Evolutionary conservation across 2,797 vertebrate species (phyloP).

Genomic region (Pseudotriccus pelzelni): DNA sequence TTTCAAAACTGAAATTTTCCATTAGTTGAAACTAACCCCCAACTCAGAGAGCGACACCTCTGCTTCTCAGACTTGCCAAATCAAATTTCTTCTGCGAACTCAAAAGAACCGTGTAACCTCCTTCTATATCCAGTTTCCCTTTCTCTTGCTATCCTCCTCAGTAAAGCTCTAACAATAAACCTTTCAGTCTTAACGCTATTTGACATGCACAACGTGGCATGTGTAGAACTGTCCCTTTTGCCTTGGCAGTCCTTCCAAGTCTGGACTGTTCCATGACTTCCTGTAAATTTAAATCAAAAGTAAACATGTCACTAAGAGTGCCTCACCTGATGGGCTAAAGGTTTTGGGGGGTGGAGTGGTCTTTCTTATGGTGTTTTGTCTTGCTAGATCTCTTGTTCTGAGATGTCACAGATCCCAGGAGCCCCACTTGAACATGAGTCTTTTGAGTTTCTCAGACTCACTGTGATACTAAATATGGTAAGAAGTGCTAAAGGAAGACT

Average conservation of each 20-base stretch:
- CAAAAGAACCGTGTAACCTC: neutral
- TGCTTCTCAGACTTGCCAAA: neutral
- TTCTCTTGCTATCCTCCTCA: neutral
- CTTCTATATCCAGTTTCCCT: neutral
- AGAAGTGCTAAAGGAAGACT: neutral
- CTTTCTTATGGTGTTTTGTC: neutral
- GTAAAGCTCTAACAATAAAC: neutral
- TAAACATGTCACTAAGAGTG: neutral
- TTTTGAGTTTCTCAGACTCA: neutral
- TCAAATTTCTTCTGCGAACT: slow-evolving; percentile 14
- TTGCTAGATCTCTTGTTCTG: neutral
- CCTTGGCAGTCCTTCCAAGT: neutral
- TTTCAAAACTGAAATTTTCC: neutral
- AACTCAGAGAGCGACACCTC: neutral
- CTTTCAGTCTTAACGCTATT: neutral
- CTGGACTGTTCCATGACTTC: neutral
- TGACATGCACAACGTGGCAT: neutral
- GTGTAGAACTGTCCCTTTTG: neutral
- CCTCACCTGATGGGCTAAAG: neutral
- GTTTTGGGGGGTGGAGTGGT: neutral
- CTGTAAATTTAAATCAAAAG: neutral
- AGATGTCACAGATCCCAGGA: neutral
- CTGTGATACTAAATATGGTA: neutral
- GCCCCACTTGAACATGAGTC: neutral
- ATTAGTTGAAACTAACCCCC: neutral